These are phyloP conservation scores for Monarcha castaneiventris DNA, from an alignment of 2,113 vertebrate species.

Conservation along the genomic window DNA sequence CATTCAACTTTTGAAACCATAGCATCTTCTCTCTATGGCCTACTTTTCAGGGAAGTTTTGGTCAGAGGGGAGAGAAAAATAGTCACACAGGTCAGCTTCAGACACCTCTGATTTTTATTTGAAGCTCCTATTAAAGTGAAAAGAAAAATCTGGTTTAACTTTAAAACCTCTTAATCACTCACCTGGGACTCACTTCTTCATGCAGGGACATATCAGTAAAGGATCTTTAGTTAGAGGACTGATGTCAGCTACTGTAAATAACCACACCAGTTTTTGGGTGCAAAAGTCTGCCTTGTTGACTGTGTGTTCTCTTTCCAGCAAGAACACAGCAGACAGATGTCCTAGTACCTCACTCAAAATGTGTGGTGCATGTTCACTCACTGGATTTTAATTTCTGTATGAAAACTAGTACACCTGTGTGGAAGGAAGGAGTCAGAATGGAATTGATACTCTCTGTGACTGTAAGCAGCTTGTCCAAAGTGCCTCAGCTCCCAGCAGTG, in stretches of 20 bases:
- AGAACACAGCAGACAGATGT: background rate
- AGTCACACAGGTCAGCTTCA: background rate
- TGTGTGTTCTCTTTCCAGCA: background rate
- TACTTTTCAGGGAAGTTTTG: background rate
- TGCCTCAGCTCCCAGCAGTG: background rate
- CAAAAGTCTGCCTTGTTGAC: background rate
- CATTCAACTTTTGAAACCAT: constrained; percentile 11
- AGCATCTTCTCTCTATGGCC: background rate
- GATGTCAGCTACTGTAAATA: background rate
- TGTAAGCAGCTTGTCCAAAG: background rate
- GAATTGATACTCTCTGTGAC: background rate
- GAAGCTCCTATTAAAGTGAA: background rate
- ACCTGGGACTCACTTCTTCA: background rate
- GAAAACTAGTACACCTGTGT: background rate
- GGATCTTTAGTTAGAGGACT: background rate
- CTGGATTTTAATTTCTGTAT: background rate
- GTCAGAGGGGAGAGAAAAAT: background rate
- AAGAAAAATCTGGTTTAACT: background rate
- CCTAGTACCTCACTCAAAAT: background rate
- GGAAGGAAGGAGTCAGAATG: background rate
- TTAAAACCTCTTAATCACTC: background rate
- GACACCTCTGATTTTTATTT: background rate
- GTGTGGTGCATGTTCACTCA: background rate
- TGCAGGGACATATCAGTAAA: background rate
- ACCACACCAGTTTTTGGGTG: accelerated